phyloP scores from a whole-genome alignment of 2,888 invertebrate species.

The Galeruca laticollis region DNA sequence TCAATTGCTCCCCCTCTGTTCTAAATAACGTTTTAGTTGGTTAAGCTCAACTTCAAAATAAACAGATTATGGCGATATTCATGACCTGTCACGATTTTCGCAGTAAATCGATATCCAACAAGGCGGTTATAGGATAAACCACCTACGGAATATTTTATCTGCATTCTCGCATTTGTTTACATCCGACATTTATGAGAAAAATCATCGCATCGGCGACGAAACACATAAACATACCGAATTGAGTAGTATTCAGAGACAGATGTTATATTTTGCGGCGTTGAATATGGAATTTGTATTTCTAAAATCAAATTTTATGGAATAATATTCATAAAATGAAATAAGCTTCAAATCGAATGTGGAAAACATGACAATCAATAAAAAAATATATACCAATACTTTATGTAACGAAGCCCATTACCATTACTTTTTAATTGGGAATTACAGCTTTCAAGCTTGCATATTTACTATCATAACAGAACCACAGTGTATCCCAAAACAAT shows the following conservation, averaged over 20 bases:
- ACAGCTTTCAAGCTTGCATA: too few relatives aligned
- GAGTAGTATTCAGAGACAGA: neutral
- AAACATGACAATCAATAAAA: too few relatives aligned
- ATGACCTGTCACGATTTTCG: conserved; percentile 40
- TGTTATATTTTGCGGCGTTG: conserved; percentile 12
- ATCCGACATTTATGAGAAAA: conserved; percentile 32
- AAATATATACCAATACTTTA: too few relatives aligned
- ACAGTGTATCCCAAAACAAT: too few relatives aligned
- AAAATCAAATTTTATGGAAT: too few relatives aligned
- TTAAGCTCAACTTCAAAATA: conserved; percentile 8
- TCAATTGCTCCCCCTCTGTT: neutral
- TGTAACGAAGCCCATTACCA: too few relatives aligned
- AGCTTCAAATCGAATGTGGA: too few relatives aligned
- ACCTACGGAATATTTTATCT: conserved; percentile 26
- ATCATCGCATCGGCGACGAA: neutral
- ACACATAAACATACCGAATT: conserved; percentile 15
- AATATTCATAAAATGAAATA: too few relatives aligned
- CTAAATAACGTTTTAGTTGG: neutral
- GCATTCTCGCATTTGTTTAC: conserved; percentile 28
- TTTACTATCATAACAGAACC: too few relatives aligned
- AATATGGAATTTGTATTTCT: too few relatives aligned
- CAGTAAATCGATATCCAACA: conserved; percentile 34
- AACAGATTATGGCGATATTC: conserved; percentile 37
- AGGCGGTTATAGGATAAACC: conserved; percentile 13
- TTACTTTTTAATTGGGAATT: too few relatives aligned